Base-by-base conservation (phyloP, 2,113 vertebrate species). In the Otis tarda region DNA sequence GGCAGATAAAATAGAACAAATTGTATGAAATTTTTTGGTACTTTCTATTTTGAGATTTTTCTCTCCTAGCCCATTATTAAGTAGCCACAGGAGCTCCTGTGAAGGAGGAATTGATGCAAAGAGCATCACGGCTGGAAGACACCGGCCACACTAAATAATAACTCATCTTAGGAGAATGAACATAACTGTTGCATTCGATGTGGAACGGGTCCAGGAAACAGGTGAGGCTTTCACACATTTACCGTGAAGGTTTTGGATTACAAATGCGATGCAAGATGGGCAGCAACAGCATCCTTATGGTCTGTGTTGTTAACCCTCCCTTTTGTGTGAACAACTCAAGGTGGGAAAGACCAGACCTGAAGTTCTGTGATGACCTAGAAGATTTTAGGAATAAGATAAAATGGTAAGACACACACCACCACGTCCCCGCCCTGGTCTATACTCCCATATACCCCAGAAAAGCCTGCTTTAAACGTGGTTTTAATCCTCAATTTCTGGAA, bases 31-130 rank as follows among this genome's bases (percentile, higher is more conserved):
- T 39, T 53, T 80, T 91, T 88, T 22, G 6, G 9, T 76, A 15
- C 39, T 50, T n/a, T 92, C 63, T 70, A 61, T 47, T 37, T 87
- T 73, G 53, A 95, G 77, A 78, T 93, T 80, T 80, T 94, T 73
- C 22, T 90, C 14, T 86, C 17, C 61, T 64, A 79, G 23, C 10
- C 7, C 57, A 53, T 78, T 87, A 80, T 87, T 74, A 94, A 93
- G 22, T 35, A 82, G 30, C 53, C 37, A 74, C 8, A 30, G 67
- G 41, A 89, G 10, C 1, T 4, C 21, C 41, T 75, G 17, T 23
- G 25, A 78, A 92, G 83, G 45, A 73, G 17, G 25, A 90, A 95
- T 10, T 56, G n/a, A 81, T 70, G 35, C 63, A 84, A 37, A 71
- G 41, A 80, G 13, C 28, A 70, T 69, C 49, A 59, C 35, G 80